phyloP scores from a whole-genome alignment of 2,113 vertebrate species.

The Callipepla californica region DNA sequence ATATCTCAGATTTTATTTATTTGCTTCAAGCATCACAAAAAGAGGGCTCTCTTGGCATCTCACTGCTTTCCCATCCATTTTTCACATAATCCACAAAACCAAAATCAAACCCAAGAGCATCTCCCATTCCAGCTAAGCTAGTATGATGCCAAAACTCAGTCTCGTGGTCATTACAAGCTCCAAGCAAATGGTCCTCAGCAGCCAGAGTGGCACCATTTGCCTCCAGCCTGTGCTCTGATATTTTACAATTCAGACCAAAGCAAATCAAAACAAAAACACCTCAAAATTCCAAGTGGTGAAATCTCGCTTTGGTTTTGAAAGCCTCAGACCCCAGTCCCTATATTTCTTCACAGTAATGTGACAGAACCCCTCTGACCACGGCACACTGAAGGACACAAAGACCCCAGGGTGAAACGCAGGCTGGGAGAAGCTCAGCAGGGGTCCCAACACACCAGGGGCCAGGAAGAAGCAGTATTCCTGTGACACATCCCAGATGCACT shows the following conservation, averaged over 20 bases:
- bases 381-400: not conserved
- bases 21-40: conserved; percentile 20
- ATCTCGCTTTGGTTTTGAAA: not conserved
- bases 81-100: not conserved
- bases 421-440: not conserved
- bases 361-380: not conserved
- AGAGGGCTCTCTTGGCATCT: not conserved
- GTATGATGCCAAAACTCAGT: not conserved
- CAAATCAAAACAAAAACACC: not conserved
- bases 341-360: not conserved
- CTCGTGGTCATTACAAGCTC: not conserved
- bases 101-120: not conserved
- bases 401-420: not conserved
- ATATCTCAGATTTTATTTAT: not conserved
- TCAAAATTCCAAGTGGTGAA: not conserved
- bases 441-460: not conserved
- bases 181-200: not conserved
- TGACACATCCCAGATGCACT: not conserved
- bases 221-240: not conserved
- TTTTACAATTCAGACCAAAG: not conserved
- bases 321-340: not conserved
- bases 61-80: not conserved
- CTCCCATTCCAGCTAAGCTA: not conserved
- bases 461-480: not conserved
- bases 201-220: not conserved